Conservation (phyloP, 2,888 invertebrate genomes). For the Gonocerus acuteangulatus region DNA sequence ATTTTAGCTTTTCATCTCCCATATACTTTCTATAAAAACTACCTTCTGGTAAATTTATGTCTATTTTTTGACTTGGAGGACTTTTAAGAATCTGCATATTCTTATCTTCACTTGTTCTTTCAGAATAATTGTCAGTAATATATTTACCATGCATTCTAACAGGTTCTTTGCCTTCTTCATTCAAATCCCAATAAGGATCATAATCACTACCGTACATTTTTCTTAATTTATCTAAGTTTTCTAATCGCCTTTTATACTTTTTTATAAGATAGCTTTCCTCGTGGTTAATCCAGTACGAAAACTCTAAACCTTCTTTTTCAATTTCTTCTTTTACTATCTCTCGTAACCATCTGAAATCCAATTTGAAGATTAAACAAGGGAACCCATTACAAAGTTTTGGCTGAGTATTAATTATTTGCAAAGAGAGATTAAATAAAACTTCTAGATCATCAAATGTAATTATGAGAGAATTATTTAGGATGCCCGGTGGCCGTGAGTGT, state of each 20-base stretch:
- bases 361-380: too few species aligned
- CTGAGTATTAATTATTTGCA: not conserved
- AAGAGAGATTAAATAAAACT: too few species aligned
- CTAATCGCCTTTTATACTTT: conserved; percentile 33
- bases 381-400: not conserved
- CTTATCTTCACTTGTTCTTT: not conserved
- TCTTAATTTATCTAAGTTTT: conserved; percentile 33
- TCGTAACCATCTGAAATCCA: conserved; percentile 35
- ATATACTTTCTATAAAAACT: conserved; percentile 19
- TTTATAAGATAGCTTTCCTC: conserved; percentile 31
- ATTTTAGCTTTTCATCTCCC: not conserved
- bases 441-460: too few species aligned
- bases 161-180: not conserved
- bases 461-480: too few species aligned
- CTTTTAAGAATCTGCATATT: not conserved
- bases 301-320: conserved; percentile 28
- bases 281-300: conserved; percentile 32
- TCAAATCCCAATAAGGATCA: conserved; percentile 36
- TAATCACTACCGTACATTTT: conserved; percentile 34
- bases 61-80: not conserved
- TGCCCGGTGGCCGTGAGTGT: too few species aligned
- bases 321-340: conserved; percentile 33
- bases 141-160: not conserved
- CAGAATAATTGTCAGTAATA: not conserved
- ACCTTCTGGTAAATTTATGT: conserved; percentile 8